These are phyloP conservation scores for Eptesicus fuscus DNA, from an alignment of 2,113 vertebrate species.

Conservation along the genomic window DNA sequence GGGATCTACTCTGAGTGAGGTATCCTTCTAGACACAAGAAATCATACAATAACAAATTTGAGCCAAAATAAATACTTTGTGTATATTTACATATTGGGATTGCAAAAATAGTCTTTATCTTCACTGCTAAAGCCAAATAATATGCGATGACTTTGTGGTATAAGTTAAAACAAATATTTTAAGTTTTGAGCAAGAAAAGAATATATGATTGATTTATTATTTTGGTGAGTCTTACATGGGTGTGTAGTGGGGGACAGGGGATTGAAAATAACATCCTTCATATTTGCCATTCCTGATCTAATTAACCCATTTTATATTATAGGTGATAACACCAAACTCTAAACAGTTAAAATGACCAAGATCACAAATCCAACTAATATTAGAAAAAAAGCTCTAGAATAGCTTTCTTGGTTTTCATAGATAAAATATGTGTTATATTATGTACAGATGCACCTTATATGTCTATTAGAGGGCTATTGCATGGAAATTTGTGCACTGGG, in stretches of 20 bases:
- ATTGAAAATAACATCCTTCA: neutral
- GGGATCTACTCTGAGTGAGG: neutral
- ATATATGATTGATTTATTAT: neutral
- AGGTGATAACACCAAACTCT: neutral
- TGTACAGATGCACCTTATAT: neutral
- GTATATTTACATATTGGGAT: neutral
- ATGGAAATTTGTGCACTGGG: no score
- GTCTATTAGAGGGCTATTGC: neutral
- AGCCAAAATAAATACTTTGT: neutral
- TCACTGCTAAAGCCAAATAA: neutral
- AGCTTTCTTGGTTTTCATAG: neutral
- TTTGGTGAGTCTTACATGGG: neutral
- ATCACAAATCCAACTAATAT: neutral
- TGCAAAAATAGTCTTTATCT: neutral
- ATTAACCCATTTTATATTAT: neutral
- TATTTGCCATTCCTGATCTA: neutral
- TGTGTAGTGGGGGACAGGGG: neutral
- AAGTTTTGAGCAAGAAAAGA: neutral
- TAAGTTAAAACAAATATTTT: neutral
- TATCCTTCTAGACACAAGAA: neutral
- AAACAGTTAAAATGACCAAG: neutral
- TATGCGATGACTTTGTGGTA: neutral
- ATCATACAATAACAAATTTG: neutral
- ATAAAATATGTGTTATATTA: neutral
- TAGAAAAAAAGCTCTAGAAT: neutral